Conservation (phyloP, 2,888 invertebrate genomes). For the Gnatocerus cornutus region DNA sequence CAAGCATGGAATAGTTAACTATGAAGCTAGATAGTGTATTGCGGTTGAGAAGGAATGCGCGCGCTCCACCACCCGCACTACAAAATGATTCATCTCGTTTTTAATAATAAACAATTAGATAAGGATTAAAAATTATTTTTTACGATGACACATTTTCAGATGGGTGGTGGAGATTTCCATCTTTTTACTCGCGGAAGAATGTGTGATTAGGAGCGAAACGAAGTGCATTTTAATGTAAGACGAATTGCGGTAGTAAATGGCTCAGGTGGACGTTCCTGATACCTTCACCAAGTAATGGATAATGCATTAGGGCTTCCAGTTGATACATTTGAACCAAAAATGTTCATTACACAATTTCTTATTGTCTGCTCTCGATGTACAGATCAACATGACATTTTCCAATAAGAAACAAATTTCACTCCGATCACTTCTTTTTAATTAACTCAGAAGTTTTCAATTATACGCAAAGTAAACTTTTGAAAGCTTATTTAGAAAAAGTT, state of each 20-base stretch:
- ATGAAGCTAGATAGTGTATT: slow-evolving; percentile 36
- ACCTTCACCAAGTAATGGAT: too few relatives aligned
- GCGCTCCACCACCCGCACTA: slow-evolving; percentile 43
- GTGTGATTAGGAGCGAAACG: neutral
- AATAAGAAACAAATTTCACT: too few relatives aligned
- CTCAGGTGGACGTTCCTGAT: neutral
- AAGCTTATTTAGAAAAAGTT: too few relatives aligned
- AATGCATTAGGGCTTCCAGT: too few relatives aligned
- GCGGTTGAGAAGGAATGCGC: slow-evolving; percentile 41
- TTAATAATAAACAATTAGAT: slow-evolving; percentile 29
- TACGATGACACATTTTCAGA: slow-evolving; percentile 2
- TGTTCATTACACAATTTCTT: too few relatives aligned
- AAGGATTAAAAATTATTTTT: neutral
- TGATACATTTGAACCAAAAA: too few relatives aligned
- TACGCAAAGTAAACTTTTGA: too few relatives aligned
- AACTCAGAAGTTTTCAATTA: too few relatives aligned
- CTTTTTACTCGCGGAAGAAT: too few relatives aligned
- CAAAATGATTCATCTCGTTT: slow-evolving; percentile 35
- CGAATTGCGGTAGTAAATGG: neutral
- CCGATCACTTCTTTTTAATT: too few relatives aligned
- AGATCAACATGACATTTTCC: too few relatives aligned
- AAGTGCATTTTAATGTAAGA: neutral
- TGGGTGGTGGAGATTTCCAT: neutral
- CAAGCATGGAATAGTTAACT: slow-evolving; percentile 34
- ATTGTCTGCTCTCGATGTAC: too few relatives aligned